Base-by-base conservation (phyloP, 2,888 invertebrate genomes). In the Thumatha senex region DNA sequence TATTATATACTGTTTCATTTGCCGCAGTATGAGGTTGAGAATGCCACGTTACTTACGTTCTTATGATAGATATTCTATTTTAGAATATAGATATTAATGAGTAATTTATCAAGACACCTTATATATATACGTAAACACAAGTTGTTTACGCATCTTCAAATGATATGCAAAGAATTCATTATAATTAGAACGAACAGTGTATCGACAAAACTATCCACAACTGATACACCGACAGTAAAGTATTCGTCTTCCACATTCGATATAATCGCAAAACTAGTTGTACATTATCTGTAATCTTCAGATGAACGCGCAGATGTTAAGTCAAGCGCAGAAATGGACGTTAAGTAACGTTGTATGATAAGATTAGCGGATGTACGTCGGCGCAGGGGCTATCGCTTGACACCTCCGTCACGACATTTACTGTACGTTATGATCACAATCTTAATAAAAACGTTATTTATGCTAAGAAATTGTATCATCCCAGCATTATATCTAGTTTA, bases 271-370 rank as follows among this genome's bases (percentile, higher is more conserved):
- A 69, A 74, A 72, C 72, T 69, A 58, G 74, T 63, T 66, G 63
- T 73, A 68, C 76, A 82, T 77, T 81, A 83, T 80, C 82, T 64
- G 48, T 44, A 68, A 82, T 82, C 80, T 77, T 74, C 65, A 59
- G 58, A 52, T 63, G 58, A 67, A 63, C 67, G 57, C 64, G 67
- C 72, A 77, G 67, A 72, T 76, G 75, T 67, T 74, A 67, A 76
- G 75, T 74, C 70, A 74, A 74, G 74, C 65, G 71, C 79, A 73
- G 81, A 76, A 79, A 80, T 81, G 80, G 68, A 80, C 70, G 64
- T 72, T 72, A 73, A 76, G 61, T 69, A 67, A 75, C 59, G 61
- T 67, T 70, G 68, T 76, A 67, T 72, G 77, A 80, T 74, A 72
- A 74, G 79, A 76, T 76, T 76, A 70, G 69, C 72, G 73, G 77